Base-by-base conservation (phyloP, 92 coral and sea anemone genomes). In the Zoanthus solanderi region DNA sequence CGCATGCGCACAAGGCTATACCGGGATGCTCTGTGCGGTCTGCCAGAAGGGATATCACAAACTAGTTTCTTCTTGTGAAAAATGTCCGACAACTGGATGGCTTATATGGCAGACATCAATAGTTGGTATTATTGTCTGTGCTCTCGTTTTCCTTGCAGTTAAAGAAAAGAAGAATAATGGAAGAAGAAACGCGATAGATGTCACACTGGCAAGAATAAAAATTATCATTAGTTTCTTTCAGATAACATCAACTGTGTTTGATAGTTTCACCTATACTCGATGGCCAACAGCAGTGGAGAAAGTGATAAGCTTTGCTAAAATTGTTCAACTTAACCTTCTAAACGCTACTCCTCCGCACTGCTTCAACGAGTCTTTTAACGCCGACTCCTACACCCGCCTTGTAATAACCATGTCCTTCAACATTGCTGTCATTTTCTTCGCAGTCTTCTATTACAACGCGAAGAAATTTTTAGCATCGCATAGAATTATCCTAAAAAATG, bases 181-280 rank as follows among this genome's bases (percentile, higher is more conserved):
- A 5, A 42, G 54, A 11, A 72, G 94, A 47, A 81, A 75, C 17
- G 66, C 69, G 68, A 87, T 84, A 14, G 94, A 90, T 69, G 71
- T 83, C 66, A 72, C 88, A 34, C 72, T 92, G 28, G 90, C 94
- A 44, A 80, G 93, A 18, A 74, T 92, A 29, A 92, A 92, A 75
- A 92, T 92, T 15, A 50, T 92, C 12, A 90, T 92, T 9, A 79
- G 92, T 37, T 92, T 92, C 87, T 92, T 89, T 65, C 94, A 92
- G 47, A 88, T 90, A 18, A 89, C 93, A 7, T 92, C 92, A 30
- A 75, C 85, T 0, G 88, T 89, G 16, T 87, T 92, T 71, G 91
- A 92, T 83, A 58, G 90, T 17, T 89, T 92, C 54, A 75, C 93
- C 2, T 92, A 89, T 67, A 88, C 87, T 6, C 75, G 67, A 42